Conservation (phyloP, 2,113 vertebrate species). For the Ciconia stormi region DNA sequence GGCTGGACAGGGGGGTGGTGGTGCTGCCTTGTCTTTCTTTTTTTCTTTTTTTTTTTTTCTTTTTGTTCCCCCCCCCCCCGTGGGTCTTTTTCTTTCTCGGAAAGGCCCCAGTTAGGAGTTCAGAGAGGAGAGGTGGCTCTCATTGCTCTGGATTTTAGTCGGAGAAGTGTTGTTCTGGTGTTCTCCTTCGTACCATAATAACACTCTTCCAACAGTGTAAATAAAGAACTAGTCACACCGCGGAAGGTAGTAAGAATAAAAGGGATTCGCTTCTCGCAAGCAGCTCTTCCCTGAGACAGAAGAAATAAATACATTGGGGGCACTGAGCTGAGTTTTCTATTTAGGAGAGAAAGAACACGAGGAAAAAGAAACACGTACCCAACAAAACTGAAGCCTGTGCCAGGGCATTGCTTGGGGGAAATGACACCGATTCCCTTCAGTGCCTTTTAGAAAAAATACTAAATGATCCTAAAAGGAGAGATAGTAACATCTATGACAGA, state of each 20-base stretch:
- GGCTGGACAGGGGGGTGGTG: background rate
- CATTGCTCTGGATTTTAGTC: conserved; percentile 46
- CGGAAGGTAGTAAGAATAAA: conserved; percentile 63
- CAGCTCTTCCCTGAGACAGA: background rate
- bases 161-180: conserved; percentile 59
- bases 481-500: conserved; percentile 31
- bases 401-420: background rate
- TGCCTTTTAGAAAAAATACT: conserved; percentile 41
- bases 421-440: conserved; percentile 21
- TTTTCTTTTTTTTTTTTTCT: accelerated
- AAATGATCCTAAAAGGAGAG: conserved; percentile 43
- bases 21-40: background rate
- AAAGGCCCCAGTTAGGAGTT: background rate
- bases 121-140: conserved; percentile 21
- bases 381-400: background rate
- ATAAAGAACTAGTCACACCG: conserved; percentile 67
- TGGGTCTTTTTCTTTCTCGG: background rate
- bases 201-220: conserved; percentile 71
- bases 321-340: background rate
- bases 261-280: conserved; percentile 37
- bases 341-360: background rate
- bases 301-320: background rate
- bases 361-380: background rate
- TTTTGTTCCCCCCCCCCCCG: too few relatives aligned
- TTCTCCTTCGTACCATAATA: conserved; percentile 56